phyloP scores from a whole-genome alignment of 2,888 invertebrate species.

The Agrochola circellaris region DNA sequence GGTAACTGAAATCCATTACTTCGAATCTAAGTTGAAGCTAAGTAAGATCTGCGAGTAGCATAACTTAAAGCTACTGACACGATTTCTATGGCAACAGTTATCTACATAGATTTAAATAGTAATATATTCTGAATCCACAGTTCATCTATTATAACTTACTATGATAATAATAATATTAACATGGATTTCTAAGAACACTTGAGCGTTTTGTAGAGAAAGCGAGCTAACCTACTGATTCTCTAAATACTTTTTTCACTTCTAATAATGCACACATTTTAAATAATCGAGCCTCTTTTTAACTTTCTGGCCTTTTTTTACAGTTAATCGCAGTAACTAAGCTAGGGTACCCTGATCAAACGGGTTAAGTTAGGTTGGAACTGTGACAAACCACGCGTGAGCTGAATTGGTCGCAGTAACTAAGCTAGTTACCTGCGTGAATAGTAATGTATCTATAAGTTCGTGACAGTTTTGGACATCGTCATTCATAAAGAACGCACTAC shows the following conservation, averaged over 20 bases:
- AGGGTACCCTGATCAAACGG: too few relatives aligned
- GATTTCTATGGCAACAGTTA: conserved; percentile 20
- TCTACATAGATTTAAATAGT: conserved; percentile 40
- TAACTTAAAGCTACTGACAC: conserved; percentile 3
- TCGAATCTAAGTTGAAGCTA: conserved; percentile 10
- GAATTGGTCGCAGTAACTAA: too few relatives aligned
- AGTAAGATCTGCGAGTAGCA: background rate
- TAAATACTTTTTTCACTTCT: too few relatives aligned
- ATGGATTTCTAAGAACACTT: background rate
- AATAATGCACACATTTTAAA: too few relatives aligned
- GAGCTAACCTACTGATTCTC: too few relatives aligned
- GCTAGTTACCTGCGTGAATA: background rate
- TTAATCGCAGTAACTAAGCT: too few relatives aligned
- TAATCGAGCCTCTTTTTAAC: too few relatives aligned
- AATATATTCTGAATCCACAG: conserved; percentile 16
- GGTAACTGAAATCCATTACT: background rate
- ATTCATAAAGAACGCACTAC: background rate
- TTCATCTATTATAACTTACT: conserved; percentile 2
- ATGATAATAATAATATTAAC: background rate
- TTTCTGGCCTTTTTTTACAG: too few relatives aligned
- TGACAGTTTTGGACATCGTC: too few relatives aligned
- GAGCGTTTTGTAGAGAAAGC: background rate
- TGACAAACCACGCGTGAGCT: too few relatives aligned
- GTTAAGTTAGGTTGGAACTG: too few relatives aligned
- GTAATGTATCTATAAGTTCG: background rate